Base-by-base conservation (phyloP, 2,113 vertebrate genomes). In the Melanerpes formicivorus region DNA sequence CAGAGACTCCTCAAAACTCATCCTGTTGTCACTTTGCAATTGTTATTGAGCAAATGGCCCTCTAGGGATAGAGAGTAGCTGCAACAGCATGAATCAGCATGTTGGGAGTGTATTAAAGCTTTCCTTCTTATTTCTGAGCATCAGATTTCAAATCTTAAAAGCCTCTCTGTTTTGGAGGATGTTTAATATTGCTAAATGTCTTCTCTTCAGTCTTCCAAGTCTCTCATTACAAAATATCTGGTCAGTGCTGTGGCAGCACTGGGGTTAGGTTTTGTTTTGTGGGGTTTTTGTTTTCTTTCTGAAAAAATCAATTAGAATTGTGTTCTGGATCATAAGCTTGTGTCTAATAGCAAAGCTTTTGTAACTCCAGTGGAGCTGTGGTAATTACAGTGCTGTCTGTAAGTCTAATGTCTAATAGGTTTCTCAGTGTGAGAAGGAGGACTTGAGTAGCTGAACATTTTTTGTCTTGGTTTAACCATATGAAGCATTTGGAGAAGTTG, bases 91-190 rank as follows among this genome's bases (percentile, higher is more conserved):
- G 64, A 95, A 63, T 92, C 32, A 65, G 30, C 46, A 77, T 7
- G 8, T n/a, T 63, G 37, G 54, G 27, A 76, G 30, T 56, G 46
- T 42, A 65, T 71, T 69, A 79, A 73, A 86, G 22, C 66, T 92
- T 95, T 92, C 8, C 40, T 93, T 90, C 34, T 77, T 89, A 72
- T 75, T 93, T 93, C 52, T 48, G 63, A 42, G 32, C 22, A 81
- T 60, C 50, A 22, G 22, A 59, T 76, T 85, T 88, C 30, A 80
- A 52, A 79, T 48, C 27, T n/a, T 85, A 29, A 40, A 90, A 83
- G 18, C 22, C 11, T 74, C 29, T 73, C 15, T 65, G 2, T 77
- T 86, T 88, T 78, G 27, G 25, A 42, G 5, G 55, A 30, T 67
- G 22, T 84, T 85, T 74, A 76, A 32, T 11, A 10, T 71, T 77